phyloP scores from a whole-genome alignment of 2,797 vertebrate genomes.

The Aulostomus chinensis region DNA sequence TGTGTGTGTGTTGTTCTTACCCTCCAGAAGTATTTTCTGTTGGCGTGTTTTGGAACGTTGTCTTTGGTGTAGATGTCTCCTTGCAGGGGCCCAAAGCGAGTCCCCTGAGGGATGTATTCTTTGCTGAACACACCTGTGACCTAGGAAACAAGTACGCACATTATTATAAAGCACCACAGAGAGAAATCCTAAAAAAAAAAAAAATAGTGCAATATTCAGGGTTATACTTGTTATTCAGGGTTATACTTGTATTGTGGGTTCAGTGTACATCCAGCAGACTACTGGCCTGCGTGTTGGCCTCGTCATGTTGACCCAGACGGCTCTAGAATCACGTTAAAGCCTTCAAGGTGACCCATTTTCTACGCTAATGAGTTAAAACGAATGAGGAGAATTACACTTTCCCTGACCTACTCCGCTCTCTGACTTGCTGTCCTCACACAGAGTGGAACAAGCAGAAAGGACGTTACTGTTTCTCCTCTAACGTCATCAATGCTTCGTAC shows the following conservation, averaged over 20 bases:
- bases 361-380: constrained; percentile 54
- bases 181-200: neutral
- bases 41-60: constrained; percentile 75
- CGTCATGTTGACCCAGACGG: constrained; percentile 48
- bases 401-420: constrained; percentile 65
- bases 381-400: constrained; percentile 71
- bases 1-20: constrained; percentile 62
- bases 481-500: too few species aligned
- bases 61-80: constrained; percentile 82
- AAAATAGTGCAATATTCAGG: too few species aligned
- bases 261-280: too few species aligned
- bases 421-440: constrained; percentile 38
- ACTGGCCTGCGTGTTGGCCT: too few species aligned
- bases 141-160: constrained; percentile 50
- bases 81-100: constrained; percentile 79
- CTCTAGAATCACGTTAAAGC: constrained; percentile 12
- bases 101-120: constrained; percentile 83
- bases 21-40: constrained; percentile 85
- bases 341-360: constrained; percentile 59
- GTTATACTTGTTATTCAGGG: too few species aligned
- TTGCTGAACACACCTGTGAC: constrained; percentile 83
- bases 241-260: too few species aligned
- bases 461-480: too few species aligned
- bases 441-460: too few species aligned
- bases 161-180: neutral